Evolutionary conservation across 2,888 invertebrate genomes (phyloP).

Genomic region (Amorpha juglandis): DNA sequence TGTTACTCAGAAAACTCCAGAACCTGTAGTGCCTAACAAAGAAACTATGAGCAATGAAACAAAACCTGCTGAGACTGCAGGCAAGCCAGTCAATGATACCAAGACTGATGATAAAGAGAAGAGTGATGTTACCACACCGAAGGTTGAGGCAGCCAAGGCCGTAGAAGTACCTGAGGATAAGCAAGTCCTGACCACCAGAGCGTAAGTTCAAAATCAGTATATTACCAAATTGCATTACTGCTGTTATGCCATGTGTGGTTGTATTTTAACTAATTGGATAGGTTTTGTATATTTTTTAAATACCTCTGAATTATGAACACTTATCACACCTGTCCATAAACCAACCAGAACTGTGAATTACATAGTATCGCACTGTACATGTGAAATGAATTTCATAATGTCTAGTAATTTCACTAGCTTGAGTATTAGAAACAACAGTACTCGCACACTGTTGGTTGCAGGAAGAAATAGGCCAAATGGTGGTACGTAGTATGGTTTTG

Average conservation of each 20-base stretch:
- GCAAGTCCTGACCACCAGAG: conserved; percentile 55
- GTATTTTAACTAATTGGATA: no score
- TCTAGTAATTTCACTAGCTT: no score
- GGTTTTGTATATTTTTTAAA: no score
- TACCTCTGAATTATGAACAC: no score
- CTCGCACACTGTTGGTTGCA: no score
- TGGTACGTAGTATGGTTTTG: no score
- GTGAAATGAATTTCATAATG: no score
- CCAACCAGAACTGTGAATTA: no score
- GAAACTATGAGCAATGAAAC: conserved; percentile 1
- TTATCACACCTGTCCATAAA: no score
- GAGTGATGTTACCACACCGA: conserved; percentile 37
- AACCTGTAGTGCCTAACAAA: conserved; percentile 9
- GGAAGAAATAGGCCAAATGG: no score
- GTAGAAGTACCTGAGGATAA: conserved; percentile 43
- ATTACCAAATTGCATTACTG: neutral
- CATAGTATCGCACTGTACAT: no score
- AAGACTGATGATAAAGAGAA: conserved; percentile 35
- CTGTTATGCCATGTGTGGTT: neutral
- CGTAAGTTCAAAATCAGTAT: conserved; percentile 48
- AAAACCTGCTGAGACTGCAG: neutral
- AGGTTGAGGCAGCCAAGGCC: conserved; percentile 40
- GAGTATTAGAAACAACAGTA: no score
- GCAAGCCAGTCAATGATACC: neutral
- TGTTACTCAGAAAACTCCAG: neutral